A percentile compares a stretch with the other conserved stretches of the same genome.
Conservation (phyloP, 1,140 invertebrate genomes). For the honey bee (Apis mellifera) region DNA sequence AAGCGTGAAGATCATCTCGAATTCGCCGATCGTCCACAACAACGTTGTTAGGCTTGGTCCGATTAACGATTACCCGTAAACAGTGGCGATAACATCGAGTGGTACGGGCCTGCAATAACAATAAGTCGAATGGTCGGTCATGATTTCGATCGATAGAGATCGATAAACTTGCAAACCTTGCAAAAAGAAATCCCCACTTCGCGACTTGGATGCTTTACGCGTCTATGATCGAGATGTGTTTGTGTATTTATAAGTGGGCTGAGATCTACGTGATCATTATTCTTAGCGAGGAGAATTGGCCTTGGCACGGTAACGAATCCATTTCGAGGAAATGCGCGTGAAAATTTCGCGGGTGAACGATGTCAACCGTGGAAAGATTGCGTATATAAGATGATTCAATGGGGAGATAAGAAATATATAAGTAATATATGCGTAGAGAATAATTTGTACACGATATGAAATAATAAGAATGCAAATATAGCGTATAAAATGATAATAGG, state of each 20-base stretch:
- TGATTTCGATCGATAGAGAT: slow-evolving; percentile 26
- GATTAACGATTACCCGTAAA: not conserved
- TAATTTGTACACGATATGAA: too few species aligned
- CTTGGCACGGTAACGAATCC: too few species aligned
- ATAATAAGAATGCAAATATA: too few species aligned
- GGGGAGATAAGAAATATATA: too few species aligned
- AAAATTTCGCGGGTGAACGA: too few species aligned
- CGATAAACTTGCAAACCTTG: slow-evolving; percentile 18
- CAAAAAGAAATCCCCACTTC: not conserved
- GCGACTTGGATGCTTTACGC: slow-evolving; percentile 16
- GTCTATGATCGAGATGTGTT: slow-evolving; percentile 17
- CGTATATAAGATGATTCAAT: too few species aligned
- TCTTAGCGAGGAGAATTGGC: slow-evolving; percentile 34
- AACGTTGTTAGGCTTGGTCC: not conserved
- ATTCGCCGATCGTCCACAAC: slow-evolving; percentile 8
- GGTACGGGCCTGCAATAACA: slow-evolving; percentile 23
- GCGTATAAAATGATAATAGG: too few species aligned
- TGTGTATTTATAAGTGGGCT: slow-evolving; percentile 51
- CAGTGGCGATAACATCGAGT: slow-evolving; percentile 19
- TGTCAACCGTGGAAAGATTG: too few species aligned
- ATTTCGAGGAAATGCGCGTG: too few species aligned
- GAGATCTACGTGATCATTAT: slow-evolving; percentile 58
- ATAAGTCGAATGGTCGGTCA: slow-evolving; percentile 15
- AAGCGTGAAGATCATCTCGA: slow-evolving; percentile 47
- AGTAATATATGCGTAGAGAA: too few species aligned